These are phyloP conservation scores for Trissolcus basalis DNA, from an alignment of 1,140 invertebrate genomes.

Conservation along the genomic window DNA sequence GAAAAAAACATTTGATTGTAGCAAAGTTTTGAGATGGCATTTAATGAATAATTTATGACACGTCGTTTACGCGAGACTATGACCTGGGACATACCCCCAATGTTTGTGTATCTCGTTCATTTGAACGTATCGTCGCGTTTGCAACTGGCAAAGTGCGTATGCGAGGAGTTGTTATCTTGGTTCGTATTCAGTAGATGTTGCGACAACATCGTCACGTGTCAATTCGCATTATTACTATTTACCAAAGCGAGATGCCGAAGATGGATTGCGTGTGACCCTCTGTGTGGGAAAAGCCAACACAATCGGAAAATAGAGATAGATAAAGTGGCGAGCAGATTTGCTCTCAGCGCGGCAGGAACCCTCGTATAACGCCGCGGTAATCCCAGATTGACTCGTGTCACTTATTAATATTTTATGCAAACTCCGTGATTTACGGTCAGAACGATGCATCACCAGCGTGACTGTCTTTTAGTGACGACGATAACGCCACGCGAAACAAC, in stretches of 20 bases:
- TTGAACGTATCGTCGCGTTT: slow-evolving; percentile 23
- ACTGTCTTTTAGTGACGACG: slow-evolving; percentile 52
- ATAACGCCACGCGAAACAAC: slow-evolving; percentile 53
- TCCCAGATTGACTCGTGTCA: slow-evolving; percentile 77
- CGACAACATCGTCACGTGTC: slow-evolving; percentile 71
- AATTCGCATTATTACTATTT: slow-evolving; percentile 77
- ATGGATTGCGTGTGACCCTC: slow-evolving; percentile 60
- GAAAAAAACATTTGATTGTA: neutral
- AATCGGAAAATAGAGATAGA: slow-evolving; percentile 76
- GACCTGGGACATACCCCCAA: slow-evolving; percentile 25
- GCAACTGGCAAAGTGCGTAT: slow-evolving; percentile 23
- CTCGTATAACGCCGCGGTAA: slow-evolving; percentile 63
- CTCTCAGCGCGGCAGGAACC: slow-evolving; percentile 43
- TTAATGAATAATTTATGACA: slow-evolving; percentile 32
- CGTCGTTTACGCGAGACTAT: slow-evolving; percentile 13
- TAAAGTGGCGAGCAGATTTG: slow-evolving; percentile 67
- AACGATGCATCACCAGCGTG: slow-evolving; percentile 62
- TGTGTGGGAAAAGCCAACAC: slow-evolving; percentile 75
- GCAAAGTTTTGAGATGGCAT: slow-evolving; percentile 4
- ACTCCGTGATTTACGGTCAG: slow-evolving; percentile 73
- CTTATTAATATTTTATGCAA: slow-evolving; percentile 78
- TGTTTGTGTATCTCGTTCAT: slow-evolving; percentile 43
- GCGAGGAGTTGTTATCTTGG: slow-evolving; percentile 32
- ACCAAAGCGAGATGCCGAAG: slow-evolving; percentile 63
- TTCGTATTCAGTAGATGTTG: slow-evolving; percentile 46